Percentiles rank a stretch among this genome's conserved stretches.
These are phyloP conservation scores for Nycticorax nycticorax DNA, from an alignment of 2,113 vertebrate species.

Conservation along the genomic window DNA sequence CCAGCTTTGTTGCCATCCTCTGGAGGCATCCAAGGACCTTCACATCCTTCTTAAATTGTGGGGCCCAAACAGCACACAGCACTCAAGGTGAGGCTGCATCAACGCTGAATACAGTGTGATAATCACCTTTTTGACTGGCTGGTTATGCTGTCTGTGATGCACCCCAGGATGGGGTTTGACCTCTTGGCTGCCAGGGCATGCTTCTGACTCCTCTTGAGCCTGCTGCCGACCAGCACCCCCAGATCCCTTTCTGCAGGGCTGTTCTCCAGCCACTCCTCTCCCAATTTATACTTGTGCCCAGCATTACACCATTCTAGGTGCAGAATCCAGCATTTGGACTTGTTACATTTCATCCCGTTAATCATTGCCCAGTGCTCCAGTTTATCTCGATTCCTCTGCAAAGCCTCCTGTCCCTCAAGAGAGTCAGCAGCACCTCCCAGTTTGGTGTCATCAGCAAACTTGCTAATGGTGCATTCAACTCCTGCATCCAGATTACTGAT, in stretches of 20 bases:
- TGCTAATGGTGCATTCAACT: background rate
- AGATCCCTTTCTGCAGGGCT: background rate
- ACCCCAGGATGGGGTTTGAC: background rate
- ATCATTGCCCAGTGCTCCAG: background rate
- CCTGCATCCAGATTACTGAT: fast-evolving
- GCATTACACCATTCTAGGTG: fast-evolving
- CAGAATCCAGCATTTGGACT: fast-evolving
- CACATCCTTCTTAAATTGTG: too few species aligned
- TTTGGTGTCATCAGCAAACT: background rate
- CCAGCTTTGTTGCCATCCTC: too few species aligned
- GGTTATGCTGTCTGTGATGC: background rate
- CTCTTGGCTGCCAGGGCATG: background rate
- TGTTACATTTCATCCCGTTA: background rate
- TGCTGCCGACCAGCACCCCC: background rate
- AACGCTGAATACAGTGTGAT: fast-evolving
- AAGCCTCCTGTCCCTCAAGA: background rate
- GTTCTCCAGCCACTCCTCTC: background rate
- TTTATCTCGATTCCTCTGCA: background rate
- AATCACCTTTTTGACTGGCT: fast-evolving
- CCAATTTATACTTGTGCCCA: background rate
- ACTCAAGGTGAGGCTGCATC: background rate
- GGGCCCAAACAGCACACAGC: too few species aligned
- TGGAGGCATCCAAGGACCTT: too few species aligned
- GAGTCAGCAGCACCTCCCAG: background rate
- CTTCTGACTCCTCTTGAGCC: background rate